Conservation (phyloP, 2,888 invertebrate species). For the Drosophila multiciliata region DNA sequence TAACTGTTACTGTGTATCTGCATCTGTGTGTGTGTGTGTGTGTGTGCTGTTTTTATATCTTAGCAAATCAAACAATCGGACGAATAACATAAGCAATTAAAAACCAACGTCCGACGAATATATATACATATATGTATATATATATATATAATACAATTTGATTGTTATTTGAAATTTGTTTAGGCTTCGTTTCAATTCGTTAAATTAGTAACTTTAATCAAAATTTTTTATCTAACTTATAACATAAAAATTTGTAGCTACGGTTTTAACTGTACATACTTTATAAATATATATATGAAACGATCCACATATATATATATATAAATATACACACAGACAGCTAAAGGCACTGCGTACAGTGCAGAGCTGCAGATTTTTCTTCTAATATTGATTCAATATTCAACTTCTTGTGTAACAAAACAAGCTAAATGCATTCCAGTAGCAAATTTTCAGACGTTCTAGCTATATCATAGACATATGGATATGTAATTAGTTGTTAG, state of each 20-base stretch:
- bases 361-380: slow-evolving; percentile 14
- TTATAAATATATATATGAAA: slow-evolving; percentile 10
- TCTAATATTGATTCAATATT: slow-evolving; percentile 22
- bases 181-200: slow-evolving; percentile 22
- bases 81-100: slow-evolving; percentile 37
- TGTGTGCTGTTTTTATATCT: slow-evolving; percentile 4
- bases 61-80: slow-evolving; percentile 31
- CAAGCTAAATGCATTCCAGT: slow-evolving; percentile 71
- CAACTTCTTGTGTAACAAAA: slow-evolving; percentile 26
- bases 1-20: slow-evolving; percentile 12
- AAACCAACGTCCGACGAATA: slow-evolving; percentile 5
- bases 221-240: slow-evolving; percentile 29
- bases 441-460: slow-evolving; percentile 62
- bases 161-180: slow-evolving; percentile 11
- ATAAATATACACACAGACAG: slow-evolving; percentile 15
- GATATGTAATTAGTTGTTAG: slow-evolving; percentile 31
- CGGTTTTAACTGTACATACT: slow-evolving; percentile 27
- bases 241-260: slow-evolving; percentile 15
- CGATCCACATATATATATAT: slow-evolving; percentile 9
- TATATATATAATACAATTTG: slow-evolving; percentile 13
- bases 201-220: slow-evolving; percentile 43
- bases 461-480: slow-evolving; percentile 29
- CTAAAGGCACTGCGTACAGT: slow-evolving; percentile 13
- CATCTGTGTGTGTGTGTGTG: slow-evolving; percentile 19
- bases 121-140: not conserved